Percentiles rank a stretch among this genome's conserved stretches.
These are phyloP conservation scores for Erpornis zantholeuca DNA, from an alignment of 2,113 vertebrate genomes.

Conservation along the genomic window DNA sequence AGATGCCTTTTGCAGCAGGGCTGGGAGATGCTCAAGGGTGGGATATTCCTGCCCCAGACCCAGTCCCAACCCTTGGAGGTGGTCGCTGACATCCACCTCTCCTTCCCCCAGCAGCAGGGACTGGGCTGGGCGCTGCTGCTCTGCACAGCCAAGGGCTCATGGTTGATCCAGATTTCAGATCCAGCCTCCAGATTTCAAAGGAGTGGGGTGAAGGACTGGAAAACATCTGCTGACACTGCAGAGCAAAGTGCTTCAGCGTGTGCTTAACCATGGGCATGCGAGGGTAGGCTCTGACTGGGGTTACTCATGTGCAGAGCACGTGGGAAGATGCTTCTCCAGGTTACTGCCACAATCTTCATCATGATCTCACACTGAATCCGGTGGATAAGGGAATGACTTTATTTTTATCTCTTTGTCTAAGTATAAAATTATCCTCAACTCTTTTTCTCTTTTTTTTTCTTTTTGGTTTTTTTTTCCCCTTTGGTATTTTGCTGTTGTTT, in stretches of 20 bases:
- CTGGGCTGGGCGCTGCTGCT: fast-evolving
- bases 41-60: background rate
- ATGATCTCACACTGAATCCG: background rate
- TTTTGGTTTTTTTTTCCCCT: background rate
- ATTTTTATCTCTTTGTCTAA: background rate
- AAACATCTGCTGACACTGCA: background rate
- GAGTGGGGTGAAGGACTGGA: background rate
- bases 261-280: fast-evolving
- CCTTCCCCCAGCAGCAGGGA: background rate
- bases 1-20: background rate
- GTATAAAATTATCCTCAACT: background rate
- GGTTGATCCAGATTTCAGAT: background rate
- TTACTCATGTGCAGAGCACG: background rate
- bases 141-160: background rate
- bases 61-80: too few relatives aligned
- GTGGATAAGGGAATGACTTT: background rate
- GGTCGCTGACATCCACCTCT: background rate
- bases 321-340: background rate
- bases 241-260: background rate
- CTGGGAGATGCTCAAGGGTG: background rate
- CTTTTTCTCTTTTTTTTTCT: background rate
- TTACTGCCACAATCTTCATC: background rate
- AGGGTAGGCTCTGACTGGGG: background rate
- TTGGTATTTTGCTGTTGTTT: background rate
- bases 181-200: background rate